phyloP scores from a whole-genome alignment of 1,140 invertebrate species.

The Sycobia sp. region DNA sequence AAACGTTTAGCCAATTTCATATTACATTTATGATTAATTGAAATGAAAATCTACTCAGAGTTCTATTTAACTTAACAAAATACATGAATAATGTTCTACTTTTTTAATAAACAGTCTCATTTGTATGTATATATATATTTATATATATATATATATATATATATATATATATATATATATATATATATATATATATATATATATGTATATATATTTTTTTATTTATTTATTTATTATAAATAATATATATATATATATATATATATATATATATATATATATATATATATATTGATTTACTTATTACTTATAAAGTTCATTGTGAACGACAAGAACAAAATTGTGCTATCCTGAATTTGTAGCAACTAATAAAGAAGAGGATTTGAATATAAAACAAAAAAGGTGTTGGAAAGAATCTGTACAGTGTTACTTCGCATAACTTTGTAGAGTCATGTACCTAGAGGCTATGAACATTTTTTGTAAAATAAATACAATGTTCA shows the following conservation, averaged over 20 bases:
- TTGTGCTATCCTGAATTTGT: too few relatives aligned
- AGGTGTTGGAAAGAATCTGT: slow-evolving; percentile 12
- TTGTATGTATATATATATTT: not conserved
- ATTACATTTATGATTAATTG: slow-evolving; percentile 10
- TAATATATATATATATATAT: not conserved
- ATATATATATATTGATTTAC: too few relatives aligned
- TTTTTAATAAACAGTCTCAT: slow-evolving; percentile 23
- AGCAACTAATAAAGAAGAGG: slow-evolving; percentile 2
- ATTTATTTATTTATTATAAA: too few relatives aligned
- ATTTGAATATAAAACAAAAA: slow-evolving; percentile 17
- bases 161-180: too few relatives aligned
- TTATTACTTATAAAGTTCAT: slow-evolving; percentile 27
- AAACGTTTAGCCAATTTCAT: not conserved
- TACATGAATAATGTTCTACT: slow-evolving; percentile 1
- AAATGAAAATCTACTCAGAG: slow-evolving; percentile 1
- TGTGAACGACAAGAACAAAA: slow-evolving; percentile 20
- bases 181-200: not conserved
- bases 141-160: too few relatives aligned
- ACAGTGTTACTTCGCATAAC: slow-evolving; percentile 20
- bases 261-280: not conserved
- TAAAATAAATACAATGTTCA: slow-evolving; percentile 18
- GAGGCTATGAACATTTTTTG: not conserved
- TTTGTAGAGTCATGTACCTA: slow-evolving; percentile 17
- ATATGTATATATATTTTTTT: slow-evolving; percentile 1
- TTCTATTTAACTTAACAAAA: slow-evolving; percentile 12